These are phyloP conservation scores for Pseudomyrmex cubaensis DNA, from an alignment of 1,140 invertebrate species.

Conservation along the genomic window DNA sequence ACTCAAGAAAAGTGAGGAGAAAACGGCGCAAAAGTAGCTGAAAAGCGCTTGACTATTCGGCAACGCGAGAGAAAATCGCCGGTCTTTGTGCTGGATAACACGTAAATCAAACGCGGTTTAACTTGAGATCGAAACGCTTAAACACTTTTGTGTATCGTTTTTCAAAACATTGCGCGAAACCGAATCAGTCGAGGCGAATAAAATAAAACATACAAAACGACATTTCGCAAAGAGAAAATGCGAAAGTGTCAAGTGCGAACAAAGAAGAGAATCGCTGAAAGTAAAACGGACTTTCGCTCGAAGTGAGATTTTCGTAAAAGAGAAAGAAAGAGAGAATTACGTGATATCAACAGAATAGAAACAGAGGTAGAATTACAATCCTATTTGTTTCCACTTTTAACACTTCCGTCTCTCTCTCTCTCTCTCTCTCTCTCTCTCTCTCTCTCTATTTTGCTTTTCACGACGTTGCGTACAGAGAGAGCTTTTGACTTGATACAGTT, in stretches of 20 bases:
- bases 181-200: background rate
- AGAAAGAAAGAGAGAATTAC: conserved; percentile 3
- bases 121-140: background rate
- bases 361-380: conserved; percentile 16
- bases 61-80: background rate
- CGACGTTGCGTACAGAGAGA: background rate
- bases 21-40: background rate
- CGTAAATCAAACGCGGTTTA: conserved; percentile 16
- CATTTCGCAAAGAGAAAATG: background rate
- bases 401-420: background rate
- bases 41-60: background rate
- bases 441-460: background rate
- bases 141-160: background rate
- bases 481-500: background rate
- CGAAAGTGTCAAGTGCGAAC: conserved; percentile 11
- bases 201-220: conserved; percentile 8
- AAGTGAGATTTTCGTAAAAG: conserved; percentile 35
- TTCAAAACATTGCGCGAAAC: background rate
- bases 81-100: conserved; percentile 8
- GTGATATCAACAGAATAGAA: background rate
- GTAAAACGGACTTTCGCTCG: conserved; percentile 34
- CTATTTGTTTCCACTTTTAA: conserved; percentile 31
- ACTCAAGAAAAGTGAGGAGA: background rate
- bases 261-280: conserved; percentile 6
- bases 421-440: background rate